Evolutionary conservation across 2,888 invertebrate species (phyloP).

Genomic region (Eristalis arbustorum): DNA sequence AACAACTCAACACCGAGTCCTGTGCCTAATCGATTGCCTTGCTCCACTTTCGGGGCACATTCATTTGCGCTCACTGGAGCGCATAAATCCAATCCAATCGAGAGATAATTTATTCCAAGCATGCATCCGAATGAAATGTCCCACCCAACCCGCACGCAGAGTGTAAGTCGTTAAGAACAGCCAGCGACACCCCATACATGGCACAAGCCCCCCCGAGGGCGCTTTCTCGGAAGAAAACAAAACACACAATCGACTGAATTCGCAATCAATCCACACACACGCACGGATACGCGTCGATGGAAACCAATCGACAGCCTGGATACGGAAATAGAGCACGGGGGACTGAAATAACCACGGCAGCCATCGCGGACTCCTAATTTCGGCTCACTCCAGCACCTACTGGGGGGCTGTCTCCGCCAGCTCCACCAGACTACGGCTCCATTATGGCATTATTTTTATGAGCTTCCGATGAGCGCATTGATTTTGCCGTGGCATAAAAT

Average conservation of each 20-base stretch:
- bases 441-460: conserved; percentile 51
- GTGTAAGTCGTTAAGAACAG: neutral
- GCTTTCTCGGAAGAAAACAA: neutral
- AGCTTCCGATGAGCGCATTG: conserved; percentile 53
- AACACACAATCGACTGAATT: neutral
- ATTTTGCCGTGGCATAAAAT: conserved; percentile 66
- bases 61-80: conserved; percentile 26
- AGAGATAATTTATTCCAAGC: conserved; percentile 8
- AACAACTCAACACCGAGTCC: neutral
- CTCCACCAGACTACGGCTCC: conserved; percentile 29
- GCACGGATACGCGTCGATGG: conserved; percentile 24
- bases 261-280: neutral
- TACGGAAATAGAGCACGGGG: conserved; percentile 31
- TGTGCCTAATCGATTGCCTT: conserved; percentile 33
- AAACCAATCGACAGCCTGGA: conserved; percentile 28
- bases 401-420: neutral
- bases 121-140: neutral
- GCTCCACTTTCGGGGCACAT: conserved; percentile 46
- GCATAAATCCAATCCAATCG: neutral
- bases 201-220: neutral
- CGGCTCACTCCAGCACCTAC: neutral
- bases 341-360: neutral
- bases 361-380: neutral
- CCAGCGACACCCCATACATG: neutral
- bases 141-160: neutral